Conservation (phyloP, 2,888 invertebrate species). For the Polietes domitor region DNA sequence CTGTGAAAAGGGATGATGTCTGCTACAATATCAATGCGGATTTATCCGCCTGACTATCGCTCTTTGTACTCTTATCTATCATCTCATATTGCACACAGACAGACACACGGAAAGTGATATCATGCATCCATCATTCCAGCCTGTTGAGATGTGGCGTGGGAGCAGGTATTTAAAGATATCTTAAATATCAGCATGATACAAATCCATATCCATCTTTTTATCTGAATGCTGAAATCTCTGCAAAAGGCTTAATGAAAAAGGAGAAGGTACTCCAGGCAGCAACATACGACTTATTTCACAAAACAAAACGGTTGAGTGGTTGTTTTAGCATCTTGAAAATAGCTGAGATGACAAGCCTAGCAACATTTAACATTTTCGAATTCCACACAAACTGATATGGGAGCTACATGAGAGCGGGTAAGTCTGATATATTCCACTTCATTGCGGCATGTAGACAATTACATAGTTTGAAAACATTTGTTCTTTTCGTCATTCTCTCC, state of each 20-base stretch:
- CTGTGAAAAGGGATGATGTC: conserved; percentile 68
- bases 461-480: too few relatives aligned
- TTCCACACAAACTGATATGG: too few relatives aligned
- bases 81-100: conserved; percentile 54
- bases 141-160: conserved; percentile 38
- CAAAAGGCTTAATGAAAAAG: neutral
- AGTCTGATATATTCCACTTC: too few relatives aligned
- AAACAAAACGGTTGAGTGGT: neutral
- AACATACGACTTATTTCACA: neutral
- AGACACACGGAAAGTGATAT: conserved; percentile 45
- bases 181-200: conserved; percentile 13
- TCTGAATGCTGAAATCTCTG: conserved; percentile 37
- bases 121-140: conserved; percentile 41
- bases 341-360: too few relatives aligned
- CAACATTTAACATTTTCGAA: too few relatives aligned
- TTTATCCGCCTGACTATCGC: conserved; percentile 20
- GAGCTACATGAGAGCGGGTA: too few relatives aligned
- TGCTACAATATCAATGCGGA: conserved; percentile 46
- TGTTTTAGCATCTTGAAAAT: too few relatives aligned
- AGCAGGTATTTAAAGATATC: conserved; percentile 39
- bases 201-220: conserved; percentile 44
- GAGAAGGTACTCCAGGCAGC: neutral
- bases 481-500: too few relatives aligned
- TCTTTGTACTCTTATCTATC: conserved; percentile 27
- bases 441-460: too few relatives aligned